Percentiles rank a stretch among this genome's conserved stretches.
phyloP scores from a whole-genome alignment of 2,113 vertebrate genomes.

The Centropus unirufus region DNA sequence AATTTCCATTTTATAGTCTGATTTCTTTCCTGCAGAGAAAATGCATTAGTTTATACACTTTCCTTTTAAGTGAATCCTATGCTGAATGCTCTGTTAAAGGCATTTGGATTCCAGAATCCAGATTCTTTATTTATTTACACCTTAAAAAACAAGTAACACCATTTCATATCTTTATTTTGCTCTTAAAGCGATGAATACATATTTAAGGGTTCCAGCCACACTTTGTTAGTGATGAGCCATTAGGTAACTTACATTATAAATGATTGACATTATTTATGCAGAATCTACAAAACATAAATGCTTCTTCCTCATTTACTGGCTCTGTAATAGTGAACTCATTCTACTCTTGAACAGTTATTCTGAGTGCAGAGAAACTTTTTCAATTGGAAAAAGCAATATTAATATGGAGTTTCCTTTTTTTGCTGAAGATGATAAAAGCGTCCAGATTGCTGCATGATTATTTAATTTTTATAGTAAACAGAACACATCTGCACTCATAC shows the following conservation, averaged over 20 bases:
- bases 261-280: not conserved
- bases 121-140: not conserved
- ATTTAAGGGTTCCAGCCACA: not conserved
- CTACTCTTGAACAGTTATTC: not conserved
- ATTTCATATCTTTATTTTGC: not conserved
- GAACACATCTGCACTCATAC: not conserved
- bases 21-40: slow-evolving; percentile 31
- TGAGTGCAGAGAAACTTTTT: not conserved
- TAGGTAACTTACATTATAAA: slow-evolving; percentile 32
- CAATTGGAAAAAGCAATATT: not conserved
- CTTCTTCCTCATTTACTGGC: not conserved
- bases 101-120: not conserved
- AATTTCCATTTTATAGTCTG: not conserved
- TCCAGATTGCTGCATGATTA: not conserved
- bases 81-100: not conserved
- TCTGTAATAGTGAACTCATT: not conserved
- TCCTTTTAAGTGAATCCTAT: not conserved
- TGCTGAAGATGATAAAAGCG: not conserved
- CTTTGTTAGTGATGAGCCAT: not conserved
- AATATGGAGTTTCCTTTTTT: not conserved
- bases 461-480: slow-evolving; percentile 13
- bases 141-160: not conserved
- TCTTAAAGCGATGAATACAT: not conserved
- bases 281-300: not conserved
- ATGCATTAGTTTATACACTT: not conserved